Base-by-base conservation (phyloP, 1,140 invertebrate genomes). In the Leptinotarsa undecemlineata region DNA sequence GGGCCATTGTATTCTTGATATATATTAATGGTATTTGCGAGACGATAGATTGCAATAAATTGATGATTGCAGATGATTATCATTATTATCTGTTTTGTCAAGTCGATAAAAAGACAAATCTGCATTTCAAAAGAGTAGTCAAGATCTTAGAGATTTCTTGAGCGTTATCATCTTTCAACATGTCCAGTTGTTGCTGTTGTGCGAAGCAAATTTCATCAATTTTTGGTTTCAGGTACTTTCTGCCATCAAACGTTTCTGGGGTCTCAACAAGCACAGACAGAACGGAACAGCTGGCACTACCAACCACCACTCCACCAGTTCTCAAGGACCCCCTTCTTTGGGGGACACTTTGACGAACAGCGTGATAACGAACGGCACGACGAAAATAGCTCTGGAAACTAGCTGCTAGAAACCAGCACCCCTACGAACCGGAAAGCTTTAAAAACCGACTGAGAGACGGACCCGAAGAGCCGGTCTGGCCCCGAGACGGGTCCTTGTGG, bases 271-370 rank as follows among this genome's bases (percentile, higher is more conserved):
- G 84, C 86, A 80, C 77, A 87, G 85, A 69, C 87, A 83, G 77
- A 88, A 85, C 78, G 86, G 81, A 48, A 88, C 86, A 72, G 86
- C 86, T 48, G 86, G 87, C 64, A 87, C 88, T 71, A 87, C 87
- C 3, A 87, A 87, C 57, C 81, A 88, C 79, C 89, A 88, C 80
- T 91, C 91, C 74, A 87, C 87, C 72, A 91, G 90, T 75, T 93
- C 92, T 42, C 92, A 94, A 84, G 93, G 92, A 21, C 86, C 92
- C 84, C 92, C 92, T 23, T 94, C 93, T 42, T 89, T 93, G 86
- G 91, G 91, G 33, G 92, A 92, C 81, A 91, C 90, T 57, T 88
- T 89, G 71, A 90, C 91, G 74, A 89, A 79, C 48, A 82, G 76
- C 64, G 92, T 91, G 47, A 88, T 89, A 71, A 90, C 91, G 74